Evolutionary conservation across 2,888 invertebrate genomes (phyloP), one percentile per base, ranked within the genome.

Genomic region (Scaptomyza polygonia): DNA sequence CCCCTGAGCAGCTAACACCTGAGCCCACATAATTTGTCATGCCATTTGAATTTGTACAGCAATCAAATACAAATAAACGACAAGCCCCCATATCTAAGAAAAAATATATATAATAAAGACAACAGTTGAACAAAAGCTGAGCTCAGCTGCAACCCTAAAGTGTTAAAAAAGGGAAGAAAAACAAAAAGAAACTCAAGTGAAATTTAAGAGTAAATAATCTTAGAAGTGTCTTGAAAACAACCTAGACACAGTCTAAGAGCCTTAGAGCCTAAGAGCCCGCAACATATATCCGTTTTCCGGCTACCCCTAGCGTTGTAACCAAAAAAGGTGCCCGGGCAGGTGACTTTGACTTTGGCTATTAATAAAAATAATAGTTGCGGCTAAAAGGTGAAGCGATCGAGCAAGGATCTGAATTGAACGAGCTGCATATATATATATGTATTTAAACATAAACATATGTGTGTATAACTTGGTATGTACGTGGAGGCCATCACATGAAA

Each of bases 1-100:
- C 84, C 84, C 82, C 84, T 70, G 76, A 80, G 72, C 74, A 63
- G 58, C 54, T 79, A 89, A 86, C 89, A 89, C 89, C 89, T 89
- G 89, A 89, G 79, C 89, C 89, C 89, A 89, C 89, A 89, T 89
- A 86, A 89, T 89, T 89, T 89, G 88, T 83, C 83, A 87, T 82
- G 81, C 72, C 85, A 63, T 75, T 85, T 85, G 81, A 87, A 83
- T 87, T 79, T 80, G 73, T 71, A 86, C 78, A 82, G 71, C 78
- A 79, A 65, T 69, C 72, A 67, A 69, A 67, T 61, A 55, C 65
- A 65, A 67, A 69, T 45, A 67, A 66, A 34, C 58, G 75, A 58
- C 81, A 80, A 76, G 83, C 86, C 82, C 83, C 80, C 83, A 85
- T 80, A 63, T 64, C 53, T 48, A 52, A n/a, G 52, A 32, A 54